Evolutionary conservation across 2,797 vertebrate species (phyloP).

Genomic region (Gambusia yucatana): DNA sequence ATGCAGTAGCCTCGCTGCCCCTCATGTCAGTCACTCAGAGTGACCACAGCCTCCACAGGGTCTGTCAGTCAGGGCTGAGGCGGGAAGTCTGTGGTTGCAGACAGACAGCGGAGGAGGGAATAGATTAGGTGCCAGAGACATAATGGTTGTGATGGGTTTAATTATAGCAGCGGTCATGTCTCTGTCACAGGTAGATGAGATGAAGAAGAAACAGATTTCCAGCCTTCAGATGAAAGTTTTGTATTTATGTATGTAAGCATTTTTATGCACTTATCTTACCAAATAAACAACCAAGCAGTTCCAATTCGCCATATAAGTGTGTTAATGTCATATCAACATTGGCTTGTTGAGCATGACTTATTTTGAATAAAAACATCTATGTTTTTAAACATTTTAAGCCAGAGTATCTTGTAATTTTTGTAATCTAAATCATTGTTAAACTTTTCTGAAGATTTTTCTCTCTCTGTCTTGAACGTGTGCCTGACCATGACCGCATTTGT

Average conservation of each 20-base stretch:
- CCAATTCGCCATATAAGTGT: slow-evolving; percentile 6
- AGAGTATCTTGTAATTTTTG: neutral
- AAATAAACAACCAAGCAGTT: slow-evolving; percentile 13
- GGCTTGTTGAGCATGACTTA: slow-evolving; percentile 12
- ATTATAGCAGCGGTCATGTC: slow-evolving; percentile 70
- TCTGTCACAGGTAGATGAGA: slow-evolving; percentile 63
- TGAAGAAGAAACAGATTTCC: slow-evolving; percentile 50
- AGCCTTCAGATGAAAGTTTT: slow-evolving; percentile 19
- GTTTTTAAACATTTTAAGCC: neutral
- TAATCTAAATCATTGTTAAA: neutral
- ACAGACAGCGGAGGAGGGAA: slow-evolving; percentile 60
- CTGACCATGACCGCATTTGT: neutral
- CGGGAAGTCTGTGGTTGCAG: slow-evolving; percentile 69
- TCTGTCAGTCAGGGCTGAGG: slow-evolving; percentile 78
- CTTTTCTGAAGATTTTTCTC: neutral
- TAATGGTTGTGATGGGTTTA: slow-evolving; percentile 73
- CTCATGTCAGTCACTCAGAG: slow-evolving; percentile 72
- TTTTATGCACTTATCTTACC: neutral
- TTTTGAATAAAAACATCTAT: neutral
- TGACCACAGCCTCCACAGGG: slow-evolving; percentile 76
- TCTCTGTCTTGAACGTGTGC: neutral
- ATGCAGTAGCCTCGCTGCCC: slow-evolving; percentile 69
- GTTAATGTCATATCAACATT: slow-evolving; percentile 21
- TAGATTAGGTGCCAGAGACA: slow-evolving; percentile 73
- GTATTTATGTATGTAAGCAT: slow-evolving; percentile 5